These are phyloP conservation scores for Pituophis catenifer DNA, from an alignment of 2,113 vertebrate genomes.

Conservation along the genomic window DNA sequence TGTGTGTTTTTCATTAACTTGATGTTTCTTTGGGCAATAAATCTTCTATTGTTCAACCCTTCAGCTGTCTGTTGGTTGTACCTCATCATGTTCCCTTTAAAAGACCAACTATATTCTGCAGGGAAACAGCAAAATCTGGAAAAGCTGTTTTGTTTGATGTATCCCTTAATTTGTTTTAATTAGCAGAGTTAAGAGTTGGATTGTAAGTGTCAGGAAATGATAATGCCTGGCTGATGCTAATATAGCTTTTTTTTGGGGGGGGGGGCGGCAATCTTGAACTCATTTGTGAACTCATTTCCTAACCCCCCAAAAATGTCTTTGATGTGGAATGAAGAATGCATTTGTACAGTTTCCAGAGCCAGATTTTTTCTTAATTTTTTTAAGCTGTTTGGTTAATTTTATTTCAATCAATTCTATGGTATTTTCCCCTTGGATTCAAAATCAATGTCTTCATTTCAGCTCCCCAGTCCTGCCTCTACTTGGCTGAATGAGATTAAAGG, in stretches of 20 bases:
- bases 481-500: constrained; percentile 14
- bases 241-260: not conserved
- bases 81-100: not conserved
- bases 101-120: not conserved
- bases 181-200: not conserved
- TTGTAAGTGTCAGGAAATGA: not conserved
- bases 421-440: constrained; percentile 18
- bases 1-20: not conserved
- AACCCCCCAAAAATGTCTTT: not conserved
- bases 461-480: not conserved
- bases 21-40: constrained; percentile 9
- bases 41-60: constrained; percentile 28
- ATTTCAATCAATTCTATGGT: not conserved
- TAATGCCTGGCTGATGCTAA: not conserved
- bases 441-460: constrained; percentile 42
- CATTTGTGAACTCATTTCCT: not conserved
- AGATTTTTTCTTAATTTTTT: not conserved
- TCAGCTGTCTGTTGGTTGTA: not conserved
- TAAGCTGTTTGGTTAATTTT: not conserved
- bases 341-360: not conserved
- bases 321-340: not conserved
- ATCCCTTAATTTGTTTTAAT: not conserved
- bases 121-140: not conserved
- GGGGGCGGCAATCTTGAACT: not conserved
- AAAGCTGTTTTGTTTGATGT: not conserved